These are phyloP conservation scores for Callionymus lyra DNA, from an alignment of 2,113 vertebrate genomes.

Conservation along the genomic window DNA sequence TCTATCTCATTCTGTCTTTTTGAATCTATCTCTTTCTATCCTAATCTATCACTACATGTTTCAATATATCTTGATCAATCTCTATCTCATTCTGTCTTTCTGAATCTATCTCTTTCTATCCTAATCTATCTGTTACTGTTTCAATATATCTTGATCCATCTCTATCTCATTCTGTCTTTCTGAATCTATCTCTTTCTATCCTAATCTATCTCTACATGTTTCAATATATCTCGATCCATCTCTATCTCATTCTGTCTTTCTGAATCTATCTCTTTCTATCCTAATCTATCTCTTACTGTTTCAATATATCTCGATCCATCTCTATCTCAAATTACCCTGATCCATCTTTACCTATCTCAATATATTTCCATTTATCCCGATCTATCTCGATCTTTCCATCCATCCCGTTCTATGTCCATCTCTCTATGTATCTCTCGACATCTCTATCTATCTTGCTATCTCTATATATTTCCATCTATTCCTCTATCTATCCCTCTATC, in stretches of 20 bases:
- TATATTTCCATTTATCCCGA: slow-evolving; percentile 29
- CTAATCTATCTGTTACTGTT: slow-evolving; percentile 21
- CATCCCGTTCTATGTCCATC: not conserved
- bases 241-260: slow-evolving; percentile 22
- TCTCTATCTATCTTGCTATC: no score
- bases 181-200: no score
- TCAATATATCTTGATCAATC: slow-evolving; percentile 10
- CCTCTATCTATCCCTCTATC: slow-evolving; percentile 24
- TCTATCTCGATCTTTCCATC: slow-evolving; percentile 25
- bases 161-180: slow-evolving; percentile 26
- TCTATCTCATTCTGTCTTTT: slow-evolving; percentile 21
- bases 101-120: slow-evolving; percentile 17
- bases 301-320: slow-evolving; percentile 10
- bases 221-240: no score
- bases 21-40: no score
- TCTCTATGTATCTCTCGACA: no score
- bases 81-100: slow-evolving; percentile 8
- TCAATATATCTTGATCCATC: slow-evolving; percentile 31
- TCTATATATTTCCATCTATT: slow-evolving; percentile 15
- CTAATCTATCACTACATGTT: slow-evolving; percentile 18
- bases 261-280: no score
- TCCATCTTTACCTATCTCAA: slow-evolving; percentile 26
- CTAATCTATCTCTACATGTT: no score
- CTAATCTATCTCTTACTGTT: slow-evolving; percentile 18
- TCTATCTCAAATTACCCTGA: slow-evolving; percentile 14